phyloP scores from a whole-genome alignment of 2,888 invertebrate genomes.

The Hirudinaria manillensis region DNA sequence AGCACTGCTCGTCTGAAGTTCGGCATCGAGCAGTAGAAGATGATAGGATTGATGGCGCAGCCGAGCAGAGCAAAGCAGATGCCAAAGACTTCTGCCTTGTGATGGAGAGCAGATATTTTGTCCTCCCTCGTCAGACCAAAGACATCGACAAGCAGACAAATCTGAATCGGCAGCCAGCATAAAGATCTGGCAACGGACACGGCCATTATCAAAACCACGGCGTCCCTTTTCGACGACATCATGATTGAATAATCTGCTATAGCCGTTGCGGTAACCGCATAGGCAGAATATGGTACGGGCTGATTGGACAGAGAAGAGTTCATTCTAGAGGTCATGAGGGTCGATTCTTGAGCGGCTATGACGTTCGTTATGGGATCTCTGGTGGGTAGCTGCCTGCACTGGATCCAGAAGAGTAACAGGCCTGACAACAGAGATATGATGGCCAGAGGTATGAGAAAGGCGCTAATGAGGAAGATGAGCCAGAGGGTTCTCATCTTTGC shows the following conservation, averaged over 20 bases:
- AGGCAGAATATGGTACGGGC: slow-evolving; percentile 2
- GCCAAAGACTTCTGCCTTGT: slow-evolving; percentile 37
- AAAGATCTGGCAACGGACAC: slow-evolving; percentile 37
- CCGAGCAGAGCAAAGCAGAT: slow-evolving; percentile 36
- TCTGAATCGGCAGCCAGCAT: slow-evolving; percentile 41
- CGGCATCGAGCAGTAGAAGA: slow-evolving; percentile 34
- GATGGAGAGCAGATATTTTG: slow-evolving; percentile 27
- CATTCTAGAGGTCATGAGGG: slow-evolving; percentile 5
- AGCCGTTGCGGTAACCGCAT: neutral
- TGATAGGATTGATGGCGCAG: slow-evolving; percentile 34
- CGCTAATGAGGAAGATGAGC: slow-evolving; percentile 40
- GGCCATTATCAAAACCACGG: slow-evolving; percentile 39
- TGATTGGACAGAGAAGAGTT: neutral
- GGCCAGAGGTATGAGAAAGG: slow-evolving; percentile 39
- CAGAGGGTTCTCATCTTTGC: slow-evolving; percentile 35
- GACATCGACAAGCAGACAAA: slow-evolving; percentile 39
- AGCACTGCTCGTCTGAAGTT: slow-evolving; percentile 35
- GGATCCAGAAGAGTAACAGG: slow-evolving; percentile 33
- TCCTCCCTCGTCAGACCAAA: slow-evolving; percentile 33
- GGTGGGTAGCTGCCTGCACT: slow-evolving; percentile 14
- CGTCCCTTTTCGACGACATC: slow-evolving; percentile 31
- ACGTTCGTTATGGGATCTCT: slow-evolving; percentile 22
- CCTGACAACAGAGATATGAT: slow-evolving; percentile 38
- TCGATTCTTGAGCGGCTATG: slow-evolving; percentile 12
- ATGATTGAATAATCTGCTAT: neutral